A percentile compares a stretch with the other conserved stretches of the same genome.
Conservation (phyloP, 2,797 vertebrate species). For the Notamacropus eugenii region DNA sequence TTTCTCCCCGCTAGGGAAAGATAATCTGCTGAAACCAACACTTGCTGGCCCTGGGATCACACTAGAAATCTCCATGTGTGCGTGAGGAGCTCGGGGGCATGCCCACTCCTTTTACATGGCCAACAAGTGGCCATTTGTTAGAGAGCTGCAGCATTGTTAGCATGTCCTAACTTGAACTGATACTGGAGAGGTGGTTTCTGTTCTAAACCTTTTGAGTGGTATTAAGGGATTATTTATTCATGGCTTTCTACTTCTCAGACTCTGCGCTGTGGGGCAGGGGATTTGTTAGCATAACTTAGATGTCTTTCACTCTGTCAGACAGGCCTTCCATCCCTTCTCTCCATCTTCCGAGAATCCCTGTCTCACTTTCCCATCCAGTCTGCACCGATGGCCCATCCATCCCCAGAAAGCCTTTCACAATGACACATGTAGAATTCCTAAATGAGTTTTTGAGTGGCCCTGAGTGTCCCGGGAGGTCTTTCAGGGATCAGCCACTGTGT, state of each 20-base stretch:
- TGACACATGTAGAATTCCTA: not conserved
- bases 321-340: slow-evolving; percentile 37
- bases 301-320: not conserved
- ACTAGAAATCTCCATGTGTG: slow-evolving; percentile 55
- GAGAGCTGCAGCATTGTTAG: slow-evolving; percentile 30
- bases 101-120: slow-evolving; percentile 67
- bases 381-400: not conserved
- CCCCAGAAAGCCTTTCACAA: slow-evolving; percentile 7
- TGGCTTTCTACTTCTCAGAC: slow-evolving; percentile 20
- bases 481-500: not conserved
- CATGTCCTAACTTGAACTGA: slow-evolving; percentile 73
- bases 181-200: slow-evolving; percentile 49
- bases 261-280: not conserved
- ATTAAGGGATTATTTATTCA: slow-evolving; percentile 39
- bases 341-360: not conserved
- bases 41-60: slow-evolving; percentile 61
- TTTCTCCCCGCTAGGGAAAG: not conserved
- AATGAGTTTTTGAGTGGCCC: slow-evolving; percentile 18
- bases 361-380: not conserved
- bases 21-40: slow-evolving; percentile 66
- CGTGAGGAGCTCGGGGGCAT: slow-evolving; percentile 55
- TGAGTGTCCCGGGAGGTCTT: slow-evolving; percentile 3
- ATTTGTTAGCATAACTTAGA: not conserved
- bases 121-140: slow-evolving; percentile 76
- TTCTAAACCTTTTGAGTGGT: not conserved